Evolutionary conservation across 2,113 vertebrate genomes (phyloP).

Genomic region (Sclerurus mexicanus): DNA sequence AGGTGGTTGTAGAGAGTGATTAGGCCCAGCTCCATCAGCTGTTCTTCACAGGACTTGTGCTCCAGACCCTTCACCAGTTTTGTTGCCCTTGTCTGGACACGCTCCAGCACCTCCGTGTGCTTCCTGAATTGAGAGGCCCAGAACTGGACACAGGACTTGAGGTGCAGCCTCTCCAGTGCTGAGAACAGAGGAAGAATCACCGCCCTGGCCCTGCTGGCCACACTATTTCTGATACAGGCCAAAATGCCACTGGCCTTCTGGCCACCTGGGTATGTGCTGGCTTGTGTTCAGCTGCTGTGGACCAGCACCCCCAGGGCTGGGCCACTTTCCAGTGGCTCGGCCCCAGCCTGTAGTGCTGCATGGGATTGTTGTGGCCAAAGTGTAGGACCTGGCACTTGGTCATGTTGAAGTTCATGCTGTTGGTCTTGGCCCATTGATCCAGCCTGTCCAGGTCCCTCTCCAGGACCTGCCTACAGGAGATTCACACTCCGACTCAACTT

Average conservation of each 20-base stretch:
- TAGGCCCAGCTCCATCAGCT: neutral
- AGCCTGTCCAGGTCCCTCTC: neutral
- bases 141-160: neutral
- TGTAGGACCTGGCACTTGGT: neutral
- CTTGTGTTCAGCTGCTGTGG: neutral
- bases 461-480: neutral
- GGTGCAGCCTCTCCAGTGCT: neutral
- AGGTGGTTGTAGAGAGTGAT: neutral
- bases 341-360: neutral
- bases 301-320: neutral
- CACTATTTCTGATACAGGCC: neutral
- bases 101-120: neutral
- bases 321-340: neutral
- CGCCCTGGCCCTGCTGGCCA: neutral
- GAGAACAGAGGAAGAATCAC: neutral
- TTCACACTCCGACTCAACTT: neutral
- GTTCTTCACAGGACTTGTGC: neutral
- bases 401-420: fast-evolving
- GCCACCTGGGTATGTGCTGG: neutral
- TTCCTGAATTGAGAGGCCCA: neutral
- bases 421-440: neutral
- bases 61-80: neutral
- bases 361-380: neutral
- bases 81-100: neutral
- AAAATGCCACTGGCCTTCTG: neutral